These are phyloP conservation scores for Brachionus paranguensis DNA, from an alignment of 1,140 invertebrate genomes.

Conservation along the genomic window DNA sequence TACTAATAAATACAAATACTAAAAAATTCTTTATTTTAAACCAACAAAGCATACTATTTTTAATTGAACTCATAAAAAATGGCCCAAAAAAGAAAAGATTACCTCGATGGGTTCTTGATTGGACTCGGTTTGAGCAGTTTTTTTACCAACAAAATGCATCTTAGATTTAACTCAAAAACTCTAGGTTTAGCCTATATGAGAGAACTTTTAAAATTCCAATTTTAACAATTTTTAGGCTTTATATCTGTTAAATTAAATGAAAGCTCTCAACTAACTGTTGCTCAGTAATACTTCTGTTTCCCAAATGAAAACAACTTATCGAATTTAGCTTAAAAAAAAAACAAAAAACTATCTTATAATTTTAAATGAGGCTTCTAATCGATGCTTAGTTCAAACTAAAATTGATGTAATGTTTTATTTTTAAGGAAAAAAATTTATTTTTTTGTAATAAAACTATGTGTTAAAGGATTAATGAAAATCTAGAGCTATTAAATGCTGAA, in stretches of 20 bases:
- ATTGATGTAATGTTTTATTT: not conserved
- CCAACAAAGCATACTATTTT: no score
- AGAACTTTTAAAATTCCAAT: not conserved
- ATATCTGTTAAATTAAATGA: not conserved
- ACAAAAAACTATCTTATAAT: not conserved
- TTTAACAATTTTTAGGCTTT: not conserved
- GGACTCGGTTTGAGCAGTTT: not conserved
- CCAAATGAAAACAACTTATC: not conserved
- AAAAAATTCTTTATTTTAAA: no score
- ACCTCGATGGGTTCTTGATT: not conserved
- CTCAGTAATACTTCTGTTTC: not conserved
- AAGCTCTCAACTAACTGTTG: not conserved
- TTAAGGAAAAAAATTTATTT: not conserved
- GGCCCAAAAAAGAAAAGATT: not conserved
- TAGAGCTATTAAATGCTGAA: not conserved
- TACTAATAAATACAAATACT: no score
- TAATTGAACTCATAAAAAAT: not conserved
- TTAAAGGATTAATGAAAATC: not conserved
- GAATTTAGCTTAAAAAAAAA: not conserved
- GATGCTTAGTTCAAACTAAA: not conserved
- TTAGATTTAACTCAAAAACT: not conserved
- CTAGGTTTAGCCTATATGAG: not conserved
- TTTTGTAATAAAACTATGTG: not conserved
- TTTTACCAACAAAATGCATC: conserved; percentile 28
- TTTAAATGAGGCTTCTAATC: not conserved